Percentiles rank a stretch among this genome's conserved stretches.
Evolutionary conservation across 2,888 invertebrate genomes (phyloP).

Genomic region (Thymelicus lineola): DNA sequence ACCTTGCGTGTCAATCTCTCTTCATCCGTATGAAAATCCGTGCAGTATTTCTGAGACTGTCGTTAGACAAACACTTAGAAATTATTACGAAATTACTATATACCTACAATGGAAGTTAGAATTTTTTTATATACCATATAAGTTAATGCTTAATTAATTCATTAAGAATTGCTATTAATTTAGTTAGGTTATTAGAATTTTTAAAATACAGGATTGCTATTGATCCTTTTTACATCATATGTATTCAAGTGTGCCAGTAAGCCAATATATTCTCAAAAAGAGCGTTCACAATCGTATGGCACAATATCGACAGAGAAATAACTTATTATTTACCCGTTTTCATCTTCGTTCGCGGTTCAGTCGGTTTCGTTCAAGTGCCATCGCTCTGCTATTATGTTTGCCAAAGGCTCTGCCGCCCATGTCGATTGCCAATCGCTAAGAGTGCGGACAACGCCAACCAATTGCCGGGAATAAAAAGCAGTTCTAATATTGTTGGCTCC

Average conservation of each 20-base stretch:
- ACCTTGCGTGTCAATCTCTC: no score
- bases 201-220: no score
- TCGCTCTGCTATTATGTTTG: conserved; percentile 78
- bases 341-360: conserved; percentile 65
- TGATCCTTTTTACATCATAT: no score
- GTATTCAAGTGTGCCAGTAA: background rate
- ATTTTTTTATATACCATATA: no score
- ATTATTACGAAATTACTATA: no score
- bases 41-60: no score
- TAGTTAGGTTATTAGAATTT: no score
- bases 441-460: conserved; percentile 60
- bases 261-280: conserved; percentile 5
- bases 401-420: conserved; percentile 75
- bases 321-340: conserved; percentile 73
- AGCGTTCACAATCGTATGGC: background rate
- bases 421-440: conserved; percentile 75
- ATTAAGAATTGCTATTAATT: no score
- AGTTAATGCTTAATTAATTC: no score
- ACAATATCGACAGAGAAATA: conserved; percentile 39
- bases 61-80: no score
- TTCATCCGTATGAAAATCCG: no score
- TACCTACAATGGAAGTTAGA: no score
- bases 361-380: conserved; percentile 65
- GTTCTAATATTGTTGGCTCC: conserved; percentile 7
- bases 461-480: conserved; percentile 65